phyloP scores from a whole-genome alignment of 1,140 invertebrate species.

The Zaprionus nigranus region DNA sequence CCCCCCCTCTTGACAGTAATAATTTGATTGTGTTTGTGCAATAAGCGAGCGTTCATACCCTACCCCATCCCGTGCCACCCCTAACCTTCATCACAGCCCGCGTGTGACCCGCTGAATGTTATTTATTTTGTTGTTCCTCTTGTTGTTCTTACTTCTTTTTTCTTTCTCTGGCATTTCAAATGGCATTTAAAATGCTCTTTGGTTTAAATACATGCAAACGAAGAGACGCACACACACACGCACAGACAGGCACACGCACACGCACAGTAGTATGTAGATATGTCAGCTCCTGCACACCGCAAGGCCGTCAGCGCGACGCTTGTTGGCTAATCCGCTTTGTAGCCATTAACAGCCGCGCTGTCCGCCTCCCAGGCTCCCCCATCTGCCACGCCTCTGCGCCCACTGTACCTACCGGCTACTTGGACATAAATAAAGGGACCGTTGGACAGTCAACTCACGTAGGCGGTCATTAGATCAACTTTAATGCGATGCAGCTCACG shows the following conservation, averaged over 20 bases:
- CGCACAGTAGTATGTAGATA: background rate
- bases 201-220: constrained; percentile 23
- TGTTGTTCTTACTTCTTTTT: constrained; percentile 3
- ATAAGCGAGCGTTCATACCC: constrained; percentile 32
- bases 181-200: constrained; percentile 51
- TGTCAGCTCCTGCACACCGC: constrained; percentile 7
- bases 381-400: background rate
- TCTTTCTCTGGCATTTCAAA: constrained; percentile 36
- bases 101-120: constrained; percentile 41
- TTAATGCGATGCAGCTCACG: constrained; percentile 73
- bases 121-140: constrained; percentile 33
- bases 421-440: constrained; percentile 42
- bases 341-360: constrained; percentile 51
- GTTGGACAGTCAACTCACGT: constrained; percentile 66
- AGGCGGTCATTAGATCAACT: constrained; percentile 78
- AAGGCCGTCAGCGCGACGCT: constrained; percentile 25
- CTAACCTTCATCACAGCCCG: background rate
- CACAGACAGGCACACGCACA: background rate
- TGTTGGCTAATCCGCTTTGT: constrained; percentile 63
- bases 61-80: background rate
- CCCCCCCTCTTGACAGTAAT: constrained; percentile 32
- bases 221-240: background rate
- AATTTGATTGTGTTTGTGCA: constrained; percentile 61
- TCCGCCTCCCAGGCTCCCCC: background rate
- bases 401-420: background rate